Evolutionary conservation across 2,113 vertebrate genomes (phyloP).

Genomic region (Malurus melanocephalus): DNA sequence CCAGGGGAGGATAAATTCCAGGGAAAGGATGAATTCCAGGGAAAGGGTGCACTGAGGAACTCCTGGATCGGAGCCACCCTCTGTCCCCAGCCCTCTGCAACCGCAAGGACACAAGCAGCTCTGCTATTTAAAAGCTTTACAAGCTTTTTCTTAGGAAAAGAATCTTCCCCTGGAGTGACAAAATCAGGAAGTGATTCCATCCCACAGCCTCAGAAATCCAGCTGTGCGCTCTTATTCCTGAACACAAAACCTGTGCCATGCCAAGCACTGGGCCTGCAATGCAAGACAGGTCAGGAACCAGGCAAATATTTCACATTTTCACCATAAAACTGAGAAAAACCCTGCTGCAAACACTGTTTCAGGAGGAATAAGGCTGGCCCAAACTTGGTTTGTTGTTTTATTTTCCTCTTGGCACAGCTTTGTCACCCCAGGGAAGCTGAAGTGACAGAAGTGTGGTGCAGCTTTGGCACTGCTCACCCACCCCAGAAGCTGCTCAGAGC

Average conservation of each 20-base stretch:
- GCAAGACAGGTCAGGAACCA: neutral
- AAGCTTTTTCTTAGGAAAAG: neutral
- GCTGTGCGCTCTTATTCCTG: neutral
- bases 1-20: too few species aligned
- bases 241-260: rapidly evolving
- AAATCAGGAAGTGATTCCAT: neutral
- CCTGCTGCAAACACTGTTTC: neutral
- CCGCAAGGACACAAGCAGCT: neutral
- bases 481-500: neutral
- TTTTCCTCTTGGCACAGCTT: neutral
- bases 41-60: rapidly evolving
- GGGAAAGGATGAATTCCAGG: neutral
- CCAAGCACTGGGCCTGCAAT: neutral
- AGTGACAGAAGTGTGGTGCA: neutral
- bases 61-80: neutral
- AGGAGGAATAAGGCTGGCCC: neutral
- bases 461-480: neutral
- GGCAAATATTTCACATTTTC: neutral
- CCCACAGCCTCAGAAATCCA: neutral
- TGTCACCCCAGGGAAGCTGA: neutral
- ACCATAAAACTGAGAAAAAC: neutral
- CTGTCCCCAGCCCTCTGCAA: neutral
- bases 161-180: neutral
- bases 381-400: neutral
- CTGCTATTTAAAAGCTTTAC: neutral